Evolutionary conservation across 2,888 invertebrate species (phyloP).

Genomic region (Caenorhabditis doughertyi): DNA sequence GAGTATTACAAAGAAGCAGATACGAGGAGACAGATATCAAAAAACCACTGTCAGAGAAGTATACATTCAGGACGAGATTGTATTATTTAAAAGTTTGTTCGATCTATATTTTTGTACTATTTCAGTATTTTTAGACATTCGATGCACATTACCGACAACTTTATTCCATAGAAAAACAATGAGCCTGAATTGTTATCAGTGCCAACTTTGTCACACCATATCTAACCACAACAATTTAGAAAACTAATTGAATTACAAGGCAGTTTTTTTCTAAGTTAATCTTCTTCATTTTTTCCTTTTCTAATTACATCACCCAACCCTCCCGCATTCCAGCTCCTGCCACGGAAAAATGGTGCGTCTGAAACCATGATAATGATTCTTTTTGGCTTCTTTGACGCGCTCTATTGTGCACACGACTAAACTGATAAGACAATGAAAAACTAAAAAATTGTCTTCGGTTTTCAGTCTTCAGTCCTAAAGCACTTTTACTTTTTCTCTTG

Average conservation of each 20-base stretch:
- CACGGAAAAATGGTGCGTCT: constrained; percentile 10
- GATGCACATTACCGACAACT: constrained; percentile 32
- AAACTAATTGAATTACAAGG: too few relatives aligned
- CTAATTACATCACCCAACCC: constrained; percentile 12
- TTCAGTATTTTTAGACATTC: too few relatives aligned
- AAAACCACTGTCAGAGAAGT: too few relatives aligned
- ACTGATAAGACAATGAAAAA: constrained; percentile 49
- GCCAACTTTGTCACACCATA: too few relatives aligned
- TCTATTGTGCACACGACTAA: constrained; percentile 20
- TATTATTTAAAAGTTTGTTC: too few relatives aligned
- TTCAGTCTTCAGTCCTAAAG: constrained; percentile 56
- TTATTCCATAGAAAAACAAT: constrained; percentile 25
- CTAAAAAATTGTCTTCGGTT: constrained; percentile 62
- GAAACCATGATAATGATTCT: constrained; percentile 27
- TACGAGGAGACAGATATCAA: too few relatives aligned
- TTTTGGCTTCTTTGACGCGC: constrained; percentile 8
- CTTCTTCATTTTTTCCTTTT: not conserved
- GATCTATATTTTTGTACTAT: too few relatives aligned
- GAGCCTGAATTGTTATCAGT: constrained; percentile 26
- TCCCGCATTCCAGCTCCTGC: constrained; percentile 20
- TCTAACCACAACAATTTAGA: not conserved
- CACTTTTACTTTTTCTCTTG: constrained; percentile 13
- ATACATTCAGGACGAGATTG: too few relatives aligned
- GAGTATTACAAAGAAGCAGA: too few relatives aligned
- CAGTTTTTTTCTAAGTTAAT: not conserved